Percentiles rank a stretch among this genome's conserved stretches.
phyloP scores from a whole-genome alignment of 2,113 vertebrate genomes.

The Chloebia gouldiae region DNA sequence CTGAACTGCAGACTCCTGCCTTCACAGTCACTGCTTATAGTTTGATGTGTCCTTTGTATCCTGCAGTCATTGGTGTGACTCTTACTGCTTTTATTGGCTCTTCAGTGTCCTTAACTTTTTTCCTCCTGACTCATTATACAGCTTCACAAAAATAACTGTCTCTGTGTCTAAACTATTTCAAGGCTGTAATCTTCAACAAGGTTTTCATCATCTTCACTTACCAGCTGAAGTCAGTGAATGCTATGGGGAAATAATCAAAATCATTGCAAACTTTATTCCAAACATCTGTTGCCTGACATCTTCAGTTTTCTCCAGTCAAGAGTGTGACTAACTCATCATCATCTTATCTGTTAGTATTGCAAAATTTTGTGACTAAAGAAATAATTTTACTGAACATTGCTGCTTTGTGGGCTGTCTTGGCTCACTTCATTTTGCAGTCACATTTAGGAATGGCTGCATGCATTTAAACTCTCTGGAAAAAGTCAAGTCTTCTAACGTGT shows the following conservation, averaged over 20 bases:
- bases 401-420: slow-evolving; percentile 35
- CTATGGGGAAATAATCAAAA: slow-evolving; percentile 27
- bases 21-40: neutral
- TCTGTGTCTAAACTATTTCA: slow-evolving; percentile 10
- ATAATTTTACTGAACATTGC: neutral
- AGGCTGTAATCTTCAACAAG: slow-evolving; percentile 1
- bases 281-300: slow-evolving; percentile 47
- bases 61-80: neutral
- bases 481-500: neutral
- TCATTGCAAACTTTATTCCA: slow-evolving; percentile 31
- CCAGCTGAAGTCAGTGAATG: neutral
- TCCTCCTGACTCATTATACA: neutral
- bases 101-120: neutral
- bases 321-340: slow-evolving; percentile 20
- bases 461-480: neutral
- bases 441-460: neutral
- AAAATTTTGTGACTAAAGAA: slow-evolving; percentile 23
- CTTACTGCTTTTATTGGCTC: neutral
- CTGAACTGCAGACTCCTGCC: neutral
- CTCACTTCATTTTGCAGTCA: neutral
- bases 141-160: slow-evolving; percentile 14
- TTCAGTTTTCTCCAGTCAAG: slow-evolving; percentile 17
- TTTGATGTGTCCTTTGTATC: neutral
- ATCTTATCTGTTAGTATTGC: slow-evolving; percentile 24
- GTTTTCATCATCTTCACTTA: slow-evolving; percentile 24